Evolutionary conservation across 1,140 invertebrate genomes (phyloP).

Genomic region (Littorina saxatilis): DNA sequence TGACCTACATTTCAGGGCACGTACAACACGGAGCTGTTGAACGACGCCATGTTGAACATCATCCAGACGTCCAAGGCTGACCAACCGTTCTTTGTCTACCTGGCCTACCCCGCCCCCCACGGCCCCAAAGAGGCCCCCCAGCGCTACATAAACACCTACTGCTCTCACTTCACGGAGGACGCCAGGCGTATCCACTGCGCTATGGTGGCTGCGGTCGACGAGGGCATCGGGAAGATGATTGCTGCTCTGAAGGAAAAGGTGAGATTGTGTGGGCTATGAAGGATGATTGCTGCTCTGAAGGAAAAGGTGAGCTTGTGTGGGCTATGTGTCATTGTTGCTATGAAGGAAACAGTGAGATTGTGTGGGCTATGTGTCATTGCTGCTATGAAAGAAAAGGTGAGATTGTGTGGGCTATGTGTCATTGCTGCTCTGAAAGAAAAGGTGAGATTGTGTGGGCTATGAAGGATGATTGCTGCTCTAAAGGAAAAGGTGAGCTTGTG

Average conservation of each 20-base stretch:
- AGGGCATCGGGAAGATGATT: conserved; percentile 54
- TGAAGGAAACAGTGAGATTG: too few relatives aligned
- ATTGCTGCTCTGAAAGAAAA: too few relatives aligned
- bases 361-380: too few relatives aligned
- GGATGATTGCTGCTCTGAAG: too few relatives aligned
- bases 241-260: conserved; percentile 39
- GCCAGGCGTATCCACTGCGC: conserved; percentile 20
- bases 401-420: too few relatives aligned
- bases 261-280: not conserved
- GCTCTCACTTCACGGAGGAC: not conserved
- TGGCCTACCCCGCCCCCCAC: conserved; percentile 56
- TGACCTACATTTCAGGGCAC: not conserved
- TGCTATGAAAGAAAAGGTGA: too few relatives aligned
- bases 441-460: too few relatives aligned
- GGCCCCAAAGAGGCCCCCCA: conserved; percentile 63
- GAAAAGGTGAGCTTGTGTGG: too few relatives aligned
- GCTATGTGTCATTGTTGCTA: too few relatives aligned
- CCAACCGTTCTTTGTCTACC: conserved; percentile 57
- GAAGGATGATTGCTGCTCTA: too few relatives aligned
- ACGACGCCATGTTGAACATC: not conserved
- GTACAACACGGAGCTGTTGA: conserved; percentile 18
- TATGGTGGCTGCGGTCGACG: conserved; percentile 61
- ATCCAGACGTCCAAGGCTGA: not conserved
- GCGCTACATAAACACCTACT: conserved; percentile 50
- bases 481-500: too few relatives aligned